A percentile compares a stretch with the other conserved stretches of the same genome.
These are phyloP conservation scores for Halcyon badia DNA, from an alignment of 2,797 vertebrate genomes.

Conservation along the genomic window DNA sequence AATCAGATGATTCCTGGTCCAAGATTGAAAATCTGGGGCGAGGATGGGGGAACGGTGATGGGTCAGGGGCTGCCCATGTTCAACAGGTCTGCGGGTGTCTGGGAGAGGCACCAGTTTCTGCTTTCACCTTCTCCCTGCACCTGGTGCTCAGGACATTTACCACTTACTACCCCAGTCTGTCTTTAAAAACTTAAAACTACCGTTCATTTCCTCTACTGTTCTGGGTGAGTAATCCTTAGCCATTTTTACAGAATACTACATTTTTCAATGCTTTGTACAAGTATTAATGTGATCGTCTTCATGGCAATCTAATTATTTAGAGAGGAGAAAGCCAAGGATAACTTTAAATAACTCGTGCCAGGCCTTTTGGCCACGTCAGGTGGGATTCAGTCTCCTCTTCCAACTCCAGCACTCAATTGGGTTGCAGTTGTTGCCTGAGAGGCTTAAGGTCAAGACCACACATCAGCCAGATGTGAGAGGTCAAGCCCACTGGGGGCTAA, in stretches of 20 bases:
- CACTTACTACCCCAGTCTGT: not conserved
- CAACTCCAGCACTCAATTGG: not conserved
- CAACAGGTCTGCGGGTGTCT: not conserved
- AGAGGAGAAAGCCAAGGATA: slow-evolving; percentile 12
- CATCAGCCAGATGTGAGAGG: not conserved
- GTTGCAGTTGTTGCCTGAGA: not conserved
- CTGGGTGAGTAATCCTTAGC: not conserved
- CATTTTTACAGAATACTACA: slow-evolving; percentile 15
- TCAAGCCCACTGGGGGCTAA: not conserved
- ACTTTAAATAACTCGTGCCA: slow-evolving; percentile 13
- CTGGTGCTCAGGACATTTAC: not conserved
- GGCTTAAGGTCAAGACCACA: not conserved
- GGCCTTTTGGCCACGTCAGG: not conserved
- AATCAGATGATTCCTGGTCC: not conserved
- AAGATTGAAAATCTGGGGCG: not conserved
- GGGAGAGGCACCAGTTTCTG: not conserved
- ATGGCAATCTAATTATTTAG: not conserved
- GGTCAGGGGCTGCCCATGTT: not conserved
- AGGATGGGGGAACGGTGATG: not conserved
- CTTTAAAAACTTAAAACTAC: slow-evolving; percentile 9
- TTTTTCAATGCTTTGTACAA: slow-evolving; percentile 43
- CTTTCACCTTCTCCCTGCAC: not conserved
- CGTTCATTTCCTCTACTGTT: slow-evolving; percentile 6
- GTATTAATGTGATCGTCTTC: not conserved
- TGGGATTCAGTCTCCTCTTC: not conserved